phyloP scores from a whole-genome alignment of 2,888 invertebrate species.

The Anaspis maculata region DNA sequence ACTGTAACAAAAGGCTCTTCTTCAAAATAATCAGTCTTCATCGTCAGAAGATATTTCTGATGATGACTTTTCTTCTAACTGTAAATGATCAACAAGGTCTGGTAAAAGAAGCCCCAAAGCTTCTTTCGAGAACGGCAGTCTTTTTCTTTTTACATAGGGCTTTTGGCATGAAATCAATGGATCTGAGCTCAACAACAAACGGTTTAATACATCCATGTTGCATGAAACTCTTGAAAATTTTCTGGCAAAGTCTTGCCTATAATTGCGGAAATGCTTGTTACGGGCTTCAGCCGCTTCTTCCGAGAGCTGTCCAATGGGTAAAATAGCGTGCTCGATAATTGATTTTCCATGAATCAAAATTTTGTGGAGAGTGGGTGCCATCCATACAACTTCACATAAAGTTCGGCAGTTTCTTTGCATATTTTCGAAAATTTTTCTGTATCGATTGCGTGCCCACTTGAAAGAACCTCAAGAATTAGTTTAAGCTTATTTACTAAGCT shows the following conservation, averaged over 20 bases:
- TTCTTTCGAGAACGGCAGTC: neutral
- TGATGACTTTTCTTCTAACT: too few relatives aligned
- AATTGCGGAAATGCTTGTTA: constrained; percentile 21
- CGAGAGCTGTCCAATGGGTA: constrained; percentile 20
- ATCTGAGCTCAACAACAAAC: neutral
- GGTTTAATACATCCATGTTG: neutral
- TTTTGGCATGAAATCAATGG: too few relatives aligned
- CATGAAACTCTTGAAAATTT: neutral
- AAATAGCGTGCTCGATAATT: constrained; percentile 21
- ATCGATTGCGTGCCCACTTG: neutral
- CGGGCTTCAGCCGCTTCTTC: constrained; percentile 21
- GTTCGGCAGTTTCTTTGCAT: constrained; percentile 7
- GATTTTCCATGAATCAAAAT: constrained; percentile 25
- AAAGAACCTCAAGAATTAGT: neutral
- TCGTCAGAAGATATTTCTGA: too few relatives aligned
- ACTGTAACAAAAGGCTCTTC: too few relatives aligned
- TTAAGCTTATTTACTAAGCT: neutral
- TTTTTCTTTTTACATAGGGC: neutral
- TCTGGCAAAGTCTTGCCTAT: neutral
- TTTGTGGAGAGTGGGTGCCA: constrained; percentile 30
- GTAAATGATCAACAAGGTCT: too few relatives aligned
- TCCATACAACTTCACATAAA: constrained; percentile 27
- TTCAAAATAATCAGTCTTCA: too few relatives aligned
- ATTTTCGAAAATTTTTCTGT: neutral
- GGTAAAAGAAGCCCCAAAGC: neutral